phyloP scores from a whole-genome alignment of 2,113 vertebrate species.

The Thalassoma bifasciatum region DNA sequence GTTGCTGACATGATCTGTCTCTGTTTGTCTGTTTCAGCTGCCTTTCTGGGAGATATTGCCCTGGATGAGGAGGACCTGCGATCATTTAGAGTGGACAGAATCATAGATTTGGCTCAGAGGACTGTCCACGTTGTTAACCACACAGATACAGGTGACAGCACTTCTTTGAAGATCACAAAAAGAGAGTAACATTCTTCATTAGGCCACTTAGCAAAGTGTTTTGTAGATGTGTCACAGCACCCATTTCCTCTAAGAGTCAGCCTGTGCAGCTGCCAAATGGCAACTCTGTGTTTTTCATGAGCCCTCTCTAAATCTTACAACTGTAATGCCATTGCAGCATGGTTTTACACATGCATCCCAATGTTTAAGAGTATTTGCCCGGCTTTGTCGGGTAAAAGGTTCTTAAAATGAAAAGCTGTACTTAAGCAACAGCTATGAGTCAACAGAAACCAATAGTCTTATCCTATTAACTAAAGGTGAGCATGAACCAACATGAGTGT shows the following conservation, averaged over 20 bases:
- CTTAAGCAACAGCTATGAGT: conserved; percentile 61
- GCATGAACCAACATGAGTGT: conserved; percentile 48
- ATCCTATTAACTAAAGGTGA: conserved; percentile 43
- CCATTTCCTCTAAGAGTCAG: conserved; percentile 15
- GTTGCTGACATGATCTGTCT: conserved; percentile 44
- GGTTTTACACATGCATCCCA: conserved; percentile 46
- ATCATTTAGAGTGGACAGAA: conserved; percentile 88
- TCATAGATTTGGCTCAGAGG: conserved; percentile 83
- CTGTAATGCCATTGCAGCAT: conserved; percentile 28
- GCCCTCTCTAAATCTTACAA: conserved; percentile 38
- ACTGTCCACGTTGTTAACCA: conserved; percentile 77
- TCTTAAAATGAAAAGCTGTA: conserved; percentile 50
- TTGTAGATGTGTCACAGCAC: conserved; percentile 11
- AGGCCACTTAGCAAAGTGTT: neutral
- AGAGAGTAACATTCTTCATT: conserved; percentile 4
- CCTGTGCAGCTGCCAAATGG: conserved; percentile 32
- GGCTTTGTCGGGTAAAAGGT: conserved; percentile 46
- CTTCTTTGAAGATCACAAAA: neutral
- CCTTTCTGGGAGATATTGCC: conserved; percentile 96
- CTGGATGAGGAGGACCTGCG: conserved; percentile 93
- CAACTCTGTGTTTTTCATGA: conserved; percentile 16
- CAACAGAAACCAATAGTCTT: conserved; percentile 14
- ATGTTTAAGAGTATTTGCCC: conserved; percentile 48
- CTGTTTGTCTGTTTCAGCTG: conserved; percentile 81
- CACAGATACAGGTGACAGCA: conserved; percentile 76